Evolutionary conservation across 2,797 vertebrate species (phyloP), one percentile per base, ranked within the genome.

Genomic region (Sorex maritimensis): DNA sequence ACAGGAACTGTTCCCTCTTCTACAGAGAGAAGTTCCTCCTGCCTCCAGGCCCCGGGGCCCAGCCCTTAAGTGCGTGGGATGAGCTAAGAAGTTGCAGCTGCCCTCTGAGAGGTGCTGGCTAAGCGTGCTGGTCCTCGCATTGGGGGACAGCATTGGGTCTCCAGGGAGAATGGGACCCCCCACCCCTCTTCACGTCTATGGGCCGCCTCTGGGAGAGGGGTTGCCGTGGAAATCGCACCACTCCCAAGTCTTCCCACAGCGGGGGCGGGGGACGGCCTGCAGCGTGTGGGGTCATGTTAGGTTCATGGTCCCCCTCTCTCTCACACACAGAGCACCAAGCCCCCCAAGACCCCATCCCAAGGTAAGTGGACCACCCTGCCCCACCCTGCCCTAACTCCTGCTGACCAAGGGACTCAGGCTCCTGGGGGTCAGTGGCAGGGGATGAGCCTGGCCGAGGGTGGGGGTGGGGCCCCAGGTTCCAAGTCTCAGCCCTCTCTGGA

Each of bases 301-400:
- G 91, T 9, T 95, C 38, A 87, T 41, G 21, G 49, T 58, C 24
- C 14, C 0, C 97, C n/a, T 81, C 38, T 96, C 75, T 80, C 79
- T 61, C 8, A 63, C 95, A 79, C 72, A 95, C 97, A 98, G 98
- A 96, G 91, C 23, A 94, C 49, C 74, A 88, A 26, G 89, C 87
- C 4, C 52, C 86, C 28, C 93, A 96, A 41, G 81, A 97, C 30
- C 94, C 63, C 52, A 77, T 95, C 28, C 83, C 95, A 28, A 15
- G 96, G 98, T 98, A 98, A 98, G 98, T 82, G 86, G 2, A 1
- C 65, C 65, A 81, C 74, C 55, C 30, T 15, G 2, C 5, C 49
- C 28, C 14, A 63, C 10, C 30, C 38, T 46, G 17, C 2, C 15
- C 71, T 58, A 11, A 80, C 71, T 30, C 63, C 61, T 41, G 5